Percentiles rank a stretch among this genome's conserved stretches.
These are phyloP conservation scores for Isichthys henryi DNA, from an alignment of 2,113 vertebrate species.

Conservation along the genomic window DNA sequence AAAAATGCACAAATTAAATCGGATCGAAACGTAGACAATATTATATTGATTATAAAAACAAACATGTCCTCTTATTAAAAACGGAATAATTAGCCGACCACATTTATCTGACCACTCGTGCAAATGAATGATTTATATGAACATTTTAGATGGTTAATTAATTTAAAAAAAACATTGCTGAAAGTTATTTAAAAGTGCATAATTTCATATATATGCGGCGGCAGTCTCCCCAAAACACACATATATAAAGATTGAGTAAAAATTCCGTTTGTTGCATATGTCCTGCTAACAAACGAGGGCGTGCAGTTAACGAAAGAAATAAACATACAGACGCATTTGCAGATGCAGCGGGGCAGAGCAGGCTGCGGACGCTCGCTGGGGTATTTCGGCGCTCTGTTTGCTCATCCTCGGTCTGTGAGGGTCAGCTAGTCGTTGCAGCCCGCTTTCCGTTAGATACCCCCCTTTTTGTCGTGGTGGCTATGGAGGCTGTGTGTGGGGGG, in stretches of 20 bases:
- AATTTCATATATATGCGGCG: not conserved
- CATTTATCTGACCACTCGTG: not conserved
- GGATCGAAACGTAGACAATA: not conserved
- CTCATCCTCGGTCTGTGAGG: slow-evolving; percentile 22
- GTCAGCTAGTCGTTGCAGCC: slow-evolving; percentile 20
- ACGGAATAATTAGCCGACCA: not conserved
- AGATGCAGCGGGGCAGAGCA: slow-evolving; percentile 11
- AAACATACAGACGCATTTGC: slow-evolving; percentile 16
- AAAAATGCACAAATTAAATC: not conserved
- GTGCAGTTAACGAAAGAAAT: slow-evolving; percentile 13
- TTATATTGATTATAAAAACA: not conserved
- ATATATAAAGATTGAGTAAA: not conserved
- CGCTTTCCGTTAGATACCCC: slow-evolving; percentile 24
- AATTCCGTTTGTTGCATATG: not conserved
- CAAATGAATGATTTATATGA: not conserved
- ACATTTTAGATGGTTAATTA: not conserved
- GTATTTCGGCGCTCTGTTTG: slow-evolving; percentile 14
- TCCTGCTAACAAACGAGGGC: not conserved
- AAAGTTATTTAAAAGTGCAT: not conserved
- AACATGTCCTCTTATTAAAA: not conserved
- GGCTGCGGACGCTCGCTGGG: slow-evolving; percentile 21
- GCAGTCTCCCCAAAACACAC: not conserved
- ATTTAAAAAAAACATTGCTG: not conserved
- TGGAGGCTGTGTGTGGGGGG: slow-evolving; percentile 20
- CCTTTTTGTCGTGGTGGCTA: slow-evolving; percentile 39